Conservation (phyloP, 2,113 vertebrate genomes). For the Cettia cetti region DNA sequence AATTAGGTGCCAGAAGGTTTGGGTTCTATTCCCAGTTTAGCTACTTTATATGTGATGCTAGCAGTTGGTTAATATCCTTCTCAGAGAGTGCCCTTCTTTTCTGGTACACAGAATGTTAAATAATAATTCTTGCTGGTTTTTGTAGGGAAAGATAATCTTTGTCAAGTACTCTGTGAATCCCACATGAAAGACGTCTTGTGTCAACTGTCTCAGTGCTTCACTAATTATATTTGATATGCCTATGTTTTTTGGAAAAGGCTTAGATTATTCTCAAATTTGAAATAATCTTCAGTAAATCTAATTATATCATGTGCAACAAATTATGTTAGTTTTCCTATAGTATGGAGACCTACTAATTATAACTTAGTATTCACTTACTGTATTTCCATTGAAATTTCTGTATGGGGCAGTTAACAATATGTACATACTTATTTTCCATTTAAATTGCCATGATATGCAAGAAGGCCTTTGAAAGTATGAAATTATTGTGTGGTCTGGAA, state of each 20-base stretch:
- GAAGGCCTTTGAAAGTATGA: neutral
- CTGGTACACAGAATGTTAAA: neutral
- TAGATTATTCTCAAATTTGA: neutral
- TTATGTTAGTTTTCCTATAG: neutral
- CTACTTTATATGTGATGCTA: neutral
- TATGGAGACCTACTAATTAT: neutral
- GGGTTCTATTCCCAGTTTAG: constrained; percentile 21
- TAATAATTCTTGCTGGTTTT: neutral
- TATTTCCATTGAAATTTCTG: neutral
- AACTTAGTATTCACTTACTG: neutral
- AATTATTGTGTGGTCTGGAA: neutral
- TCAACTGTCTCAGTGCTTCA: neutral
- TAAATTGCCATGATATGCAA: neutral
- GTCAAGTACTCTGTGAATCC: neutral
- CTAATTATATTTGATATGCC: neutral
- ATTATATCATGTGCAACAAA: neutral
- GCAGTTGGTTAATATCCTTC: neutral
- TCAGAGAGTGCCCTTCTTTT: neutral
- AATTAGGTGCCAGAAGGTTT: constrained; percentile 28
- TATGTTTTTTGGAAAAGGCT: neutral
- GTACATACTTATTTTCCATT: neutral
- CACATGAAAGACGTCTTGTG: neutral
- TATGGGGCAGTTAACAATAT: accelerated
- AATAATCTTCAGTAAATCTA: neutral
- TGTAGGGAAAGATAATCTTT: neutral